Conservation (phyloP, 2,888 invertebrate species). For the Scaptomyza polygonia region DNA sequence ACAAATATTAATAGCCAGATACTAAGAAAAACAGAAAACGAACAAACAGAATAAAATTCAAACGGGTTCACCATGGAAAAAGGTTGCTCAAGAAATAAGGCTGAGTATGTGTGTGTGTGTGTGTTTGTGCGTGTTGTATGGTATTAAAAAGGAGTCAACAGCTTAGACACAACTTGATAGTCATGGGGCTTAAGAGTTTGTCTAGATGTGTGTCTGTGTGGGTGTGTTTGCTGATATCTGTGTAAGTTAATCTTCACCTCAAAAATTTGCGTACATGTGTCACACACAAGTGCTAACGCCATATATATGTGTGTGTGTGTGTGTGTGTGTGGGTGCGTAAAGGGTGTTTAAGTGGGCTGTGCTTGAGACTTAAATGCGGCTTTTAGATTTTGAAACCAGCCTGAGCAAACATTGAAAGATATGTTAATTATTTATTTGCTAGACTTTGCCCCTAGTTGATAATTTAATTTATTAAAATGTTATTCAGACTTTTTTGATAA, state of each 20-base stretch:
- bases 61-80: constrained; percentile 46
- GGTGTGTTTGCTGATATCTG: constrained; percentile 29
- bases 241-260: constrained; percentile 56
- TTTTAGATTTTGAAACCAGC: constrained; percentile 1
- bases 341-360: background rate
- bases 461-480: background rate
- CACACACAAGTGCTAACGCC: constrained; percentile 38
- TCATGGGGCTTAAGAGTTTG: constrained; percentile 16
- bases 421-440: constrained; percentile 10
- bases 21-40: constrained; percentile 52
- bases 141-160: constrained; percentile 2
- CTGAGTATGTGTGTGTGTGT: background rate
- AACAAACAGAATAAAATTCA: constrained; percentile 40
- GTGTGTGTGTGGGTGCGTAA: constrained; percentile 7
- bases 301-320: constrained; percentile 28
- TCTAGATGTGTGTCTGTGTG: constrained; percentile 7
- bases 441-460: background rate
- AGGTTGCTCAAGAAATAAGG: constrained; percentile 26
- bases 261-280: constrained; percentile 50
- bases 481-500: background rate
- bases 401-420: background rate
- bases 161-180: constrained; percentile 26
- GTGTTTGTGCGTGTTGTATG: background rate
- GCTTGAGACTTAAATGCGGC: constrained; percentile 6
- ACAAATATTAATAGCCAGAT: constrained; percentile 74